A percentile compares a stretch with the other conserved stretches of the same genome.
These are phyloP conservation scores for Indicator indicator DNA, from an alignment of 2,113 vertebrate genomes.

Conservation along the genomic window DNA sequence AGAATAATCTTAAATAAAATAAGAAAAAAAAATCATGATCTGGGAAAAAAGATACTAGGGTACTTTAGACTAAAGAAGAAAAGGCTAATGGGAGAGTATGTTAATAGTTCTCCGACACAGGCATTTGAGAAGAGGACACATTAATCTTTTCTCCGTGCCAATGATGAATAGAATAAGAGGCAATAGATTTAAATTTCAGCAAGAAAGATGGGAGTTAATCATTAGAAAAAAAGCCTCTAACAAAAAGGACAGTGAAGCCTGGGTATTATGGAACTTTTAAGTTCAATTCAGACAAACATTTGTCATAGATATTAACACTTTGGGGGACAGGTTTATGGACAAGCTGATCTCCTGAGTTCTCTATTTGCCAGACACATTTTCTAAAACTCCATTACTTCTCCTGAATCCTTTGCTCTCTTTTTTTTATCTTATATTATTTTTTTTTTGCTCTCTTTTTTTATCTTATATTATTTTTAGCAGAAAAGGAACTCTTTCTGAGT, in stretches of 20 bases:
- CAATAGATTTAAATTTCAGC: neutral
- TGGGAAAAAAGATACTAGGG: neutral
- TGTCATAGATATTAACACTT: neutral
- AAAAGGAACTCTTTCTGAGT: neutral
- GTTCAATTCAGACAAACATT: neutral
- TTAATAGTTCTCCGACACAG: neutral
- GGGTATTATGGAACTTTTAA: neutral
- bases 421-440: no score
- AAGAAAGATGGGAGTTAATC: neutral
- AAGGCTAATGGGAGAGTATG: neutral
- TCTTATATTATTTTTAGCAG: no score
- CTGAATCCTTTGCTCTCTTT: neutral
- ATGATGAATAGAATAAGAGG: neutral
- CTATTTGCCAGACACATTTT: neutral
- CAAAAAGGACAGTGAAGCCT: neutral
- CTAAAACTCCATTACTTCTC: neutral
- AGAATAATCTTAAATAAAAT: neutral
- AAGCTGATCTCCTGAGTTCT: neutral
- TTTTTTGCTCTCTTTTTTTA: neutral
- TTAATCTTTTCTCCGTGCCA: neutral
- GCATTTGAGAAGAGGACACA: neutral
- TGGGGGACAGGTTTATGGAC: neutral
- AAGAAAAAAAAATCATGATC: neutral
- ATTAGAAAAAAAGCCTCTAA: neutral
- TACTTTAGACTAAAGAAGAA: neutral